phyloP scores from a whole-genome alignment of 2,888 invertebrate species.

The Lumbricus terrestris region DNA sequence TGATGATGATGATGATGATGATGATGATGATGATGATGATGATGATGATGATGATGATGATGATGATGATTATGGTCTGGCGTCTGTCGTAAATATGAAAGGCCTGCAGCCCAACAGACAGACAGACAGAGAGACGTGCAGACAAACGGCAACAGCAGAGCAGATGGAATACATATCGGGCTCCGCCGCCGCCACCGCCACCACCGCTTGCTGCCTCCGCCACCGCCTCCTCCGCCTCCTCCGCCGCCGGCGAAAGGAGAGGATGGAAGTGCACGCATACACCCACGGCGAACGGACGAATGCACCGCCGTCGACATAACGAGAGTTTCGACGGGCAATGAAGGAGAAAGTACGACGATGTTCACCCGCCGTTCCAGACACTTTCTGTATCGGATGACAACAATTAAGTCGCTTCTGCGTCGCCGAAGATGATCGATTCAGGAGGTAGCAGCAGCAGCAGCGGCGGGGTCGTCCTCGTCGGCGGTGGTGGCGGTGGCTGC shows the following conservation, averaged over 20 bases:
- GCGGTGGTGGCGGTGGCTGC: neutral
- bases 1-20: neutral
- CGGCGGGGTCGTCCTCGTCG: too few relatives aligned
- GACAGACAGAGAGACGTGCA: neutral
- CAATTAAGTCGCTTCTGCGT: neutral
- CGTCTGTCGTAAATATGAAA: slow-evolving; percentile 3
- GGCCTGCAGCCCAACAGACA: neutral
- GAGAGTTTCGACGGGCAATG: neutral
- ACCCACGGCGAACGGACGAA: neutral
- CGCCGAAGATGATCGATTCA: neutral
- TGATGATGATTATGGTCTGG: neutral
- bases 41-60: neutral
- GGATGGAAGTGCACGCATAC: neutral
- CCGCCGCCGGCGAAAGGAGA: neutral
- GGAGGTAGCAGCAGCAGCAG: neutral
- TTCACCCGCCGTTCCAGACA: neutral
- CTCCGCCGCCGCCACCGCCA: neutral
- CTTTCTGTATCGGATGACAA: neutral
- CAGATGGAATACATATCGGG: neutral
- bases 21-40: neutral
- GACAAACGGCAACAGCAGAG: neutral
- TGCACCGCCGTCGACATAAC: neutral
- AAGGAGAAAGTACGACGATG: neutral
- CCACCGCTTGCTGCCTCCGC: too few relatives aligned
- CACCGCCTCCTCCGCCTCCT: too few relatives aligned